These are phyloP conservation scores for Scrobipalpa costella DNA, from an alignment of 2,888 invertebrate genomes.

Conservation along the genomic window DNA sequence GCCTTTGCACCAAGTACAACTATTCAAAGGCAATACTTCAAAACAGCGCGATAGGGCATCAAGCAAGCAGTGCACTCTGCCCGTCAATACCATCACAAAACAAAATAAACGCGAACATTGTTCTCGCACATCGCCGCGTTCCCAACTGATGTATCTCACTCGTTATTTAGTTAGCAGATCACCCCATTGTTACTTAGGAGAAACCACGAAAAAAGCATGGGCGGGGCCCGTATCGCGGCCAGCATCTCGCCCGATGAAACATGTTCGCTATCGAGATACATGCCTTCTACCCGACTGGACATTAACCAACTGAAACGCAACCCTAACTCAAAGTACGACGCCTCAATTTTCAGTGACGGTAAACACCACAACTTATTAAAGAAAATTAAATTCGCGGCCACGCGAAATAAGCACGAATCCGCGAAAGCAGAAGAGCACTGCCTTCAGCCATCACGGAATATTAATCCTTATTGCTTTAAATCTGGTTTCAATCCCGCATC, in stretches of 20 bases:
- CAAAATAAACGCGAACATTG: constrained; percentile 45
- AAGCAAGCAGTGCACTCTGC: constrained; percentile 23
- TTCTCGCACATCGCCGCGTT: constrained; percentile 57
- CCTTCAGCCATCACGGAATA: constrained; percentile 44
- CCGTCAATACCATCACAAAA: constrained; percentile 31
- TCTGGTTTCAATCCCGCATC: constrained; percentile 44
- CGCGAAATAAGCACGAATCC: constrained; percentile 72
- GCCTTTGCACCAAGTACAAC: no score
- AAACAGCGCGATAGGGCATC: constrained; percentile 23
- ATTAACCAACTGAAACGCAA: constrained; percentile 37
- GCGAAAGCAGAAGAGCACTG: constrained; percentile 55
- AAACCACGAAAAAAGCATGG: constrained; percentile 79
- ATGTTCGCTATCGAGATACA: constrained; percentile 73
- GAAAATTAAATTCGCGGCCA: constrained; percentile 79
- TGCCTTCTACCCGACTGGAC: constrained; percentile 61
- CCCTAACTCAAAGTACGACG: constrained; percentile 8
- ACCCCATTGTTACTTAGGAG: constrained; percentile 76
- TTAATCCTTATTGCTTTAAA: constrained; percentile 53
- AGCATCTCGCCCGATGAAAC: constrained; percentile 75
- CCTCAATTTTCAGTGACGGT: not conserved
- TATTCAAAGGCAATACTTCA: constrained; percentile 22
- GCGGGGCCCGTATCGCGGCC: constrained; percentile 70
- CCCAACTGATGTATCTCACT: constrained; percentile 62
- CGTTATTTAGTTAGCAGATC: constrained; percentile 80
- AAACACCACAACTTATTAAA: constrained; percentile 66